Percentiles rank a stretch among this genome's conserved stretches.
phyloP scores from a whole-genome alignment of 2,113 vertebrate genomes.

The Catagonus wagneri region DNA sequence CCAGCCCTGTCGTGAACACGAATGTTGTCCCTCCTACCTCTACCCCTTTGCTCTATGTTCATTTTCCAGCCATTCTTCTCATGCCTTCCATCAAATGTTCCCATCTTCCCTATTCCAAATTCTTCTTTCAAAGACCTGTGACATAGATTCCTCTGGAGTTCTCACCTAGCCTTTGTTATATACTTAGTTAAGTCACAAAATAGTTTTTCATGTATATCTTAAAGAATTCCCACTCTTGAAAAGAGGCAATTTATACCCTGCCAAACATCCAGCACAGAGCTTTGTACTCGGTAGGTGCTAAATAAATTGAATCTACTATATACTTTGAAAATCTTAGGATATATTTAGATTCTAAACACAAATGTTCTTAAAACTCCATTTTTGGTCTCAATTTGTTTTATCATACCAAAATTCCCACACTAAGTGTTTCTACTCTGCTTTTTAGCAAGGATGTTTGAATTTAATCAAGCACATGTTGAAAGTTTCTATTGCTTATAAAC shows the following conservation, averaged over 20 bases:
- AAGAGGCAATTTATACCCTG: neutral
- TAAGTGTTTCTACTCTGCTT: neutral
- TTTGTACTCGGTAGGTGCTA: neutral
- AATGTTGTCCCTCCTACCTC: neutral
- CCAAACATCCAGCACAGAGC: neutral
- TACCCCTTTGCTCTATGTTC: neutral
- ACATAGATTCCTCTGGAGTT: neutral
- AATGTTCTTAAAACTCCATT: neutral
- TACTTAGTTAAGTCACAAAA: neutral
- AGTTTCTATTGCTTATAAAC: neutral
- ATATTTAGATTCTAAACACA: neutral
- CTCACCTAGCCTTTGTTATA: neutral
- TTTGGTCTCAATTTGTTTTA: conserved; percentile 10
- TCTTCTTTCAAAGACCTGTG: neutral
- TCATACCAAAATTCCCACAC: neutral
- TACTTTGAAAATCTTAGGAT: neutral
- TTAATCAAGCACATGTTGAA: neutral
- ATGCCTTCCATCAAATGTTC: neutral
- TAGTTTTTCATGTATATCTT: neutral
- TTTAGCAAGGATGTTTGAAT: neutral
- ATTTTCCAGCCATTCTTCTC: neutral
- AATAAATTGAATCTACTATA: neutral
- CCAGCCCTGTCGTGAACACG: neutral
- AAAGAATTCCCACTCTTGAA: neutral
- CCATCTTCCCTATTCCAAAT: neutral